Conservation (phyloP, 2,888 invertebrate genomes). For the Gisinianus flammeolus region DNA sequence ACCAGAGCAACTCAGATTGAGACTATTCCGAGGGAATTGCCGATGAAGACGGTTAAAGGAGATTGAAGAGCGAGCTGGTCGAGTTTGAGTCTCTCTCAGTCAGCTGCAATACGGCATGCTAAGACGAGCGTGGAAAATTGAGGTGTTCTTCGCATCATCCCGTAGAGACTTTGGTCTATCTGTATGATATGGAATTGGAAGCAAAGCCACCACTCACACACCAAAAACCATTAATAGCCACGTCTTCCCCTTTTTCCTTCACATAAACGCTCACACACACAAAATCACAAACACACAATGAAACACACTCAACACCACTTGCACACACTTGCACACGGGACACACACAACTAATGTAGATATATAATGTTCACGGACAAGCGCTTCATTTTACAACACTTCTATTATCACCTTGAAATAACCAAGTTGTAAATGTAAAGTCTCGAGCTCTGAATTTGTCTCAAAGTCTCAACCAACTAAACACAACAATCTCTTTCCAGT, state of each 20-base stretch:
- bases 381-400: conserved; percentile 44
- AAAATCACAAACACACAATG: background rate
- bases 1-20: background rate
- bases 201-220: background rate
- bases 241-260: background rate
- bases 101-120: conserved; percentile 33
- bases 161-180: conserved; percentile 20
- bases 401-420: conserved; percentile 50
- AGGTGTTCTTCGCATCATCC: conserved; percentile 44
- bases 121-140: conserved; percentile 47
- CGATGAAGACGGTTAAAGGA: conserved; percentile 4
- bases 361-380: conserved; percentile 11
- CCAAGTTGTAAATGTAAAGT: background rate
- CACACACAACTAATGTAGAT: conserved; percentile 23
- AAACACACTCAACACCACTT: background rate
- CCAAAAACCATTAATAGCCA: conserved; percentile 31
- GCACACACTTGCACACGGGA: background rate
- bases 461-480: background rate
- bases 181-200: background rate
- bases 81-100: conserved; percentile 24
- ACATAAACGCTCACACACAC: background rate
- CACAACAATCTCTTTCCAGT: background rate
- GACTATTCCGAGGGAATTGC: background rate
- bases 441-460: background rate
- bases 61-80: conserved; percentile 10